These are phyloP conservation scores for Notarius quadriscutis DNA, from an alignment of 2,113 vertebrate species.

Conservation along the genomic window DNA sequence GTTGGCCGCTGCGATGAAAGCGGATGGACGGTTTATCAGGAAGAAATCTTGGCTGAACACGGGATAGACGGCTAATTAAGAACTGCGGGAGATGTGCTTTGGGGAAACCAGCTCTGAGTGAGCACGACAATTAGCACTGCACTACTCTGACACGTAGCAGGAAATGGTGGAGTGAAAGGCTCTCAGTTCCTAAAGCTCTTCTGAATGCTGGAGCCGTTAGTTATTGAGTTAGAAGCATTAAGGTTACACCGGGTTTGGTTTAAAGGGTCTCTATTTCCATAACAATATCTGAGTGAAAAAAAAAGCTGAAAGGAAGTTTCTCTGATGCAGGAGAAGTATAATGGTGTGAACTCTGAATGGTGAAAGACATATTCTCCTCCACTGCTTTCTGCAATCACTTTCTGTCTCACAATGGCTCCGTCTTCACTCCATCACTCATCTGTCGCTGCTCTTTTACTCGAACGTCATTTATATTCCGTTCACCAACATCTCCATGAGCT, in stretches of 20 bases:
- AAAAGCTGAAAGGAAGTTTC: conserved; percentile 14
- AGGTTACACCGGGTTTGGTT: neutral
- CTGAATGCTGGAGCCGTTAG: neutral
- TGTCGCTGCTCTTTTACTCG: neutral
- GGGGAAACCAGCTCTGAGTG: neutral
- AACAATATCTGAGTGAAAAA: conserved; percentile 20
- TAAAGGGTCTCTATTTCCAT: conserved; percentile 38
- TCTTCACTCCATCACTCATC: neutral
- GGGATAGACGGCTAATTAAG: conserved; percentile 32
- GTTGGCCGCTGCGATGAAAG: neutral
- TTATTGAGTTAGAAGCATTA: neutral
- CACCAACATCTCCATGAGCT: neutral
- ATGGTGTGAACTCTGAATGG: conserved; percentile 30
- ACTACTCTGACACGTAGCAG: neutral
- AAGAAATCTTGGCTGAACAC: neutral
- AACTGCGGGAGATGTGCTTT: conserved; percentile 3
- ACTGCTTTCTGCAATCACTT: conserved; percentile 5
- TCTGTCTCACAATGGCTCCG: neutral
- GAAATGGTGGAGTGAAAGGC: neutral
- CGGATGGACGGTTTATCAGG: neutral
- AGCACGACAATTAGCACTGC: conserved; percentile 4
- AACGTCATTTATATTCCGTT: neutral
- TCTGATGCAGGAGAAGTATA: neutral
- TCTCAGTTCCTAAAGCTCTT: neutral
- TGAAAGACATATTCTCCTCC: conserved; percentile 28